Conservation (phyloP, 1,140 invertebrate species). For the Trichoplusia ni region DNA sequence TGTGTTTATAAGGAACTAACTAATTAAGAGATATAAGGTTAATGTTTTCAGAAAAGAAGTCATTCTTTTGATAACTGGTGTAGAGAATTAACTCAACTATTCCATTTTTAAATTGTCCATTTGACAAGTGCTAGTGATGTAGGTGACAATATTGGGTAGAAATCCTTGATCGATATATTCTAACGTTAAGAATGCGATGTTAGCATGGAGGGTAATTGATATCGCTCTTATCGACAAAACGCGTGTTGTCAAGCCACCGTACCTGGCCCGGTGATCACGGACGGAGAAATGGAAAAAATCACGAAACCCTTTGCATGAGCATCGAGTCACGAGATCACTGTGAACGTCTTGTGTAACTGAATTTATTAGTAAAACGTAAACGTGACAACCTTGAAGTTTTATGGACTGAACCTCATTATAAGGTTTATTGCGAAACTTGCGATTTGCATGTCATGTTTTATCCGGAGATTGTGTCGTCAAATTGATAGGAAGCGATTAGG, state of each 20-base stretch:
- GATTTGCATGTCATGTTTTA: neutral
- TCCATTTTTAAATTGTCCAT: neutral
- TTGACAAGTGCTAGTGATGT: neutral
- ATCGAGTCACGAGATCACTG: constrained; percentile 16
- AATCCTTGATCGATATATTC: neutral
- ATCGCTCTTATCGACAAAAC: constrained; percentile 58
- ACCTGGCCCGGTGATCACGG: constrained; percentile 46
- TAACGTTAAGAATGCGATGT: neutral
- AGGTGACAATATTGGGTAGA: neutral
- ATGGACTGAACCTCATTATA: neutral
- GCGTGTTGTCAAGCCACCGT: constrained; percentile 42
- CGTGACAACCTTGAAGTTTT: constrained; percentile 19
- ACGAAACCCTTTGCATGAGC: constrained; percentile 45
- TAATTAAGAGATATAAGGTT: too few species aligned
- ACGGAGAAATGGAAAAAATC: constrained; percentile 27
- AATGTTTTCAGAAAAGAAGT: too few species aligned
- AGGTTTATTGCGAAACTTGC: neutral
- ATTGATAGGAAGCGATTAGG: too few species aligned
- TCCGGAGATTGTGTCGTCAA: too few species aligned
- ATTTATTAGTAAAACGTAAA: neutral
- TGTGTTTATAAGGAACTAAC: too few species aligned
- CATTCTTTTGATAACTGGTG: too few species aligned
- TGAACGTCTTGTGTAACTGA: constrained; percentile 12
- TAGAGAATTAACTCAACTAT: too few species aligned
- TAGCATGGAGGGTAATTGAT: constrained; percentile 14